Evolutionary conservation across 2,113 vertebrate genomes (phyloP), one percentile per base, ranked within the genome.

Genomic region (Scophthalmus maximus): DNA sequence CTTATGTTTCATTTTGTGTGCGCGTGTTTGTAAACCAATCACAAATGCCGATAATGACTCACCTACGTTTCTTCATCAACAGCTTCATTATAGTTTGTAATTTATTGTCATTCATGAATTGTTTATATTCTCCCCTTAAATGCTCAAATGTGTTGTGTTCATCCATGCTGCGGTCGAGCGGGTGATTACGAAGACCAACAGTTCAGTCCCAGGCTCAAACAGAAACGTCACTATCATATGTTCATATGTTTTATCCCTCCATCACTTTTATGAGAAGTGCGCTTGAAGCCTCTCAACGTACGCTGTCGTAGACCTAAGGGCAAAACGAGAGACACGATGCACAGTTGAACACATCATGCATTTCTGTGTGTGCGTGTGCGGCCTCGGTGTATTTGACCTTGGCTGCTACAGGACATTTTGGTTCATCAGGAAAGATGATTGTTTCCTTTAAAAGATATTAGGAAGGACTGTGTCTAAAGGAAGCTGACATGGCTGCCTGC

Each of bases 391-490:
- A 44, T 73, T 80, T 89, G 87, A 91, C 91, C 91, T 92, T 89
- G 88, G 87, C 66, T 52, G 82, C 83, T 82, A 38, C 15, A 67
- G 85, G 85, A 87, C 87, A 85, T 84, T 85, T 82, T 78, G 79
- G 78, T 85, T 90, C 87, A 89, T 88, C 83, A 85, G 85, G 84
- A 89, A 87, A 89, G 86, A 93, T 88, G 88, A 92, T 91, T 89
- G 90, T 91, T 90, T 90, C 90, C 85, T 86, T 84, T 88, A 81
- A 83, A 85, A 87, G 89, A 90, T 85, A 89, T 92, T 86, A 89
- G 87, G 80, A 69, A n/a, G 52, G 79, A 69, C 74, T 71, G 78
- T 75, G 47, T 87, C 72, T 86, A 83, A 85, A 89, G 72, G 80
- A 81, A 87, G 82, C 79, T 80, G 85, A 83, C 84, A 87, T 77